Base-by-base conservation (phyloP, 2,888 invertebrate species). In the Chalcosyrphus nemorum region DNA sequence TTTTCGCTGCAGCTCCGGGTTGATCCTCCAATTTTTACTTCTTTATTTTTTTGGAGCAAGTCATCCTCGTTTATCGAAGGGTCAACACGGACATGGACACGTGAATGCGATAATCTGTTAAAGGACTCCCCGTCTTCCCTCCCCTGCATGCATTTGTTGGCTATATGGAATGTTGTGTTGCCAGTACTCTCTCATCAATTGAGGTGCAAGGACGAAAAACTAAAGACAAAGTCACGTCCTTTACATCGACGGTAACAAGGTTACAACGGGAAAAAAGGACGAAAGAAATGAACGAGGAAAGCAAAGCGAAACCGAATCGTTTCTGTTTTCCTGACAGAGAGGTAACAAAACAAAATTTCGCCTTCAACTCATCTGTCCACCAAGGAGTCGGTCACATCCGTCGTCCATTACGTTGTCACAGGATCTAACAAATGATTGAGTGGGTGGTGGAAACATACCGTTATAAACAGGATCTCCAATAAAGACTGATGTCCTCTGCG, bases 381-480 rank as follows among this genome's bases (percentile, higher is more conserved):
- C 2, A 11, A 32, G 11, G 32, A 32, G 35, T 43, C 45, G n/a
- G 6, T 27, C n/a, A 4, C 11, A 43, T 35, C 11, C 29, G 21
- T 56, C 21, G 68, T 56, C 45, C 43, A 54, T 54, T 54, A 32
- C 52, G 57, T 59, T 45, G 59, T 65, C 65, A 65, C 35, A 29
- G 66, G 65, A 57, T 47, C 72, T 56, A 78, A 65, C 56, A 72
- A 78, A 78, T 78, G 72, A 78, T 71, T 71, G 50, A 74, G 50
- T n/a, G 19, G 32, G 15, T 19, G 32, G 15, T 19, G 17, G 13
- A 6, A 17, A 17, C n/a, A 3, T 13, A 54, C 29, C 17, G 43
- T 29, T 52, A 35, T 38, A 71, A 54, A 57, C 21, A 71, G 57
- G 41, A 65, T 72, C 27, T 47, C 29, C 68, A 21, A 81, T 81